A percentile compares a stretch with the other conserved stretches of the same genome.
These are phyloP conservation scores for Uropetala carovei DNA, from an alignment of 2,888 invertebrate genomes.

Conservation along the genomic window DNA sequence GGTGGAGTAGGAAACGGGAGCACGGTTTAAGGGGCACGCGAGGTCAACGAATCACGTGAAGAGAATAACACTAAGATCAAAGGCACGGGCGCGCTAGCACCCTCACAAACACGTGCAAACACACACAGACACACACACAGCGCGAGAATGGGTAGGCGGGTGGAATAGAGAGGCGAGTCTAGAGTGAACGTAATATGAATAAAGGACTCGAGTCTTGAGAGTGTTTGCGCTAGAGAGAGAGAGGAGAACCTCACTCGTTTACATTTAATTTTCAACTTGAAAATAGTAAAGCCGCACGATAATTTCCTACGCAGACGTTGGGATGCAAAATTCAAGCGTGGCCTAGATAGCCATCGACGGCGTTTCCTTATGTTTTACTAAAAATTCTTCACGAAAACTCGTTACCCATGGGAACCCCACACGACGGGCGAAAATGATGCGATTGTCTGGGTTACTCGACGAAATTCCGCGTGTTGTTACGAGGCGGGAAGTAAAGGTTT, in stretches of 20 bases:
- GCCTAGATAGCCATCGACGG: not conserved
- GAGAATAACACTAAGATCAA: constrained; percentile 1
- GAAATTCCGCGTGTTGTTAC: no score
- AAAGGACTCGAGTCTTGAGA: not conserved
- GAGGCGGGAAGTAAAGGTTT: no score
- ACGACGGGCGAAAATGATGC: not conserved
- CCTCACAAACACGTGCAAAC: not conserved
- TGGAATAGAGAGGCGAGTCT: not conserved
- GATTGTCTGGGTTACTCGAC: no score
- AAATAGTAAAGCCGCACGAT: not conserved
- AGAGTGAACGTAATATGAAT: not conserved
- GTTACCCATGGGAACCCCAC: not conserved
- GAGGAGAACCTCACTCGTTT: not conserved
- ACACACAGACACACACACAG: no score
- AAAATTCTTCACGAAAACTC: not conserved
- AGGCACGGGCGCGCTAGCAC: not conserved
- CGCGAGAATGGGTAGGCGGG: not conserved
- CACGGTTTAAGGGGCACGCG: not conserved
- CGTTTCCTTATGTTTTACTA: not conserved
- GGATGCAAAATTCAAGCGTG: not conserved
- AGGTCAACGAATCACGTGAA: not conserved
- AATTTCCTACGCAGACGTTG: constrained; percentile 3
- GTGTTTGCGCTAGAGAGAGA: not conserved
- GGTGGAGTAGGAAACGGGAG: not conserved
- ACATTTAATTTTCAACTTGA: constrained; percentile 13